A percentile compares a stretch with the other conserved stretches of the same genome.
Conservation (phyloP, 1,140 invertebrate genomes). For the Hetaerina americana region DNA sequence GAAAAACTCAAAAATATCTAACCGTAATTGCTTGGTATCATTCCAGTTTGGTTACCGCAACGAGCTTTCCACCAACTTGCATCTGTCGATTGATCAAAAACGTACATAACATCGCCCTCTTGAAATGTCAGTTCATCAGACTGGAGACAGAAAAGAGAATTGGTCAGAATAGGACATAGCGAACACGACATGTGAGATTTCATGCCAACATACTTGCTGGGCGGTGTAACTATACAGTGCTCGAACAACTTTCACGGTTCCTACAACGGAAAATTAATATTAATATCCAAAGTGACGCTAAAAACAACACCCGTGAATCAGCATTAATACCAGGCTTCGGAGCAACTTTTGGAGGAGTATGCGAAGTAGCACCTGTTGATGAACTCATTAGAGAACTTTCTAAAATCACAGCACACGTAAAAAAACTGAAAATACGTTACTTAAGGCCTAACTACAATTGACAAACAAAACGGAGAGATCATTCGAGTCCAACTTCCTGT, state of each 20-base stretch:
- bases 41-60: slow-evolving; percentile 41
- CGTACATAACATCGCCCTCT: slow-evolving; percentile 54
- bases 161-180: neutral
- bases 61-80: slow-evolving; percentile 50
- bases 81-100: slow-evolving; percentile 37
- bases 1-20: slow-evolving; percentile 14
- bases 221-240: slow-evolving; percentile 44
- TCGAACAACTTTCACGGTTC: slow-evolving; percentile 45
- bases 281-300: slow-evolving; percentile 5
- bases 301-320: neutral
- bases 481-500: no score
- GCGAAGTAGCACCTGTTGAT: slow-evolving; percentile 1
- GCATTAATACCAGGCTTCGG: slow-evolving; percentile 24
- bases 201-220: slow-evolving; percentile 35
- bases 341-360: slow-evolving; percentile 23
- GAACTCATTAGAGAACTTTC: no score
- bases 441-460: no score
- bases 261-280: slow-evolving; percentile 27
- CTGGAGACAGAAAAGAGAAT: slow-evolving; percentile 5
- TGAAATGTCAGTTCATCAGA: slow-evolving; percentile 33
- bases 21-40: slow-evolving; percentile 57
- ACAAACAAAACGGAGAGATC: no score
- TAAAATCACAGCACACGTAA: no score
- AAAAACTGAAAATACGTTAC: no score
- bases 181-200: neutral